Percentiles rank a stretch among this genome's conserved stretches.
These are phyloP conservation scores for Drosophila quadrilineata DNA, from an alignment of 1,140 invertebrate genomes.

Conservation along the genomic window DNA sequence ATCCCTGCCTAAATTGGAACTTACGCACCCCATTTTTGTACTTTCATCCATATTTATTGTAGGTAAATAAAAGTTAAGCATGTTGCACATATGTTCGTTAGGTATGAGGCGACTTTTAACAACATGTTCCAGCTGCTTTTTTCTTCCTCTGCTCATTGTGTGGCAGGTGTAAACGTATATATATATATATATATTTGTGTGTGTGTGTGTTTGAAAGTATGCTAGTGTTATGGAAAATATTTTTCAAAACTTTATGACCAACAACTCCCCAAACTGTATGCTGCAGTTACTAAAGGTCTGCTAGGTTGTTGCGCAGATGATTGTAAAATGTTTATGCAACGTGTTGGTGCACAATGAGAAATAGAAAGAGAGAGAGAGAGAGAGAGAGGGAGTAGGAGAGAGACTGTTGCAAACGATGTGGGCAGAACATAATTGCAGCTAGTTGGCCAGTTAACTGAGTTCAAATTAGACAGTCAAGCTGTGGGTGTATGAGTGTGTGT, in stretches of 20 bases:
- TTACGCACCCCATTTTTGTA: constrained; percentile 11
- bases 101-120: constrained; percentile 47
- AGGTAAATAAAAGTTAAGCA: constrained; percentile 11
- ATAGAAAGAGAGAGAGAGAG: too few species aligned
- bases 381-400: too few species aligned
- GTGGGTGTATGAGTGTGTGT: too few species aligned
- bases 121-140: constrained; percentile 46
- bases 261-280: too few species aligned
- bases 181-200: too few species aligned
- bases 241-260: constrained; percentile 54
- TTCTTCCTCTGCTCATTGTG: constrained; percentile 7
- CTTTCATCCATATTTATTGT: background rate
- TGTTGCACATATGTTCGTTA: constrained; percentile 17
- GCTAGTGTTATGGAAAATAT: constrained; percentile 51
- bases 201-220: too few species aligned
- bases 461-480: background rate
- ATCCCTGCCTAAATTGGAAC: background rate
- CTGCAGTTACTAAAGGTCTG: background rate
- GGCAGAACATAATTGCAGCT: constrained; percentile 1
- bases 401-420: background rate
- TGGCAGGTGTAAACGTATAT: background rate
- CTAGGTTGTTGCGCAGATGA: background rate
- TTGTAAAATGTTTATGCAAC: background rate
- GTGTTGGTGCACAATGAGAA: too few species aligned
- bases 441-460: constrained; percentile 8